Conservation (phyloP, 2,797 vertebrate genomes). For the Enteromius unitaeniatus region DNA sequence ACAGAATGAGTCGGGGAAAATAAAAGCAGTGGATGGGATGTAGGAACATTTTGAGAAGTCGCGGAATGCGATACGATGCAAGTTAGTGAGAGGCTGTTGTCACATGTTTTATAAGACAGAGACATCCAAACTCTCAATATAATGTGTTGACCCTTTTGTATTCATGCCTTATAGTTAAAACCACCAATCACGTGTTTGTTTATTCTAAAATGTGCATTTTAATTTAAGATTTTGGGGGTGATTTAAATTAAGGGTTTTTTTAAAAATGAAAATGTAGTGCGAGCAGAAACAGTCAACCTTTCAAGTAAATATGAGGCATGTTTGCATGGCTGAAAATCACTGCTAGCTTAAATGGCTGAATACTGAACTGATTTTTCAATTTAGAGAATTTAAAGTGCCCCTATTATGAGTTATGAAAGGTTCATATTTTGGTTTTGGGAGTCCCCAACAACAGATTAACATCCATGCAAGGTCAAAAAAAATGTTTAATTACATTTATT, state of each 20-base stretch:
- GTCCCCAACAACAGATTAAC: too few relatives aligned
- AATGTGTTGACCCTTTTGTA: not conserved
- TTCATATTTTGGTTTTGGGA: too few relatives aligned
- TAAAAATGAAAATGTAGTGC: not conserved
- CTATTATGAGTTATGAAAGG: too few relatives aligned
- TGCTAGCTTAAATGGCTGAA: not conserved
- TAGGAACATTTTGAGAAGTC: not conserved
- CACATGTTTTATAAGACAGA: not conserved
- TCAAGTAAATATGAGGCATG: not conserved
- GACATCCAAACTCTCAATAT: not conserved
- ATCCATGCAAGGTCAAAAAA: too few relatives aligned
- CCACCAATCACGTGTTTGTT: not conserved
- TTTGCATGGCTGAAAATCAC: not conserved
- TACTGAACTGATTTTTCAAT: not conserved
- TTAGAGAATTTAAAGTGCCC: not conserved
- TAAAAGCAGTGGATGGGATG: not conserved
- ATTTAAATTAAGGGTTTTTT: not conserved
- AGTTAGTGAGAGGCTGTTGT: not conserved
- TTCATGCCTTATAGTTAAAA: not conserved
- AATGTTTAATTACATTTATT: too few relatives aligned
- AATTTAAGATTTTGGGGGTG: conserved; percentile 2
- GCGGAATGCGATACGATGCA: fast-evolving
- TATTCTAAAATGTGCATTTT: conserved; percentile 14
- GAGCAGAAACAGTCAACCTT: not conserved
- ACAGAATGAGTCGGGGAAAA: conserved; percentile 1